Percentiles rank a stretch among this genome's conserved stretches.
phyloP scores from a whole-genome alignment of 2,888 invertebrate species.

The Slavum lentiscoides region DNA sequence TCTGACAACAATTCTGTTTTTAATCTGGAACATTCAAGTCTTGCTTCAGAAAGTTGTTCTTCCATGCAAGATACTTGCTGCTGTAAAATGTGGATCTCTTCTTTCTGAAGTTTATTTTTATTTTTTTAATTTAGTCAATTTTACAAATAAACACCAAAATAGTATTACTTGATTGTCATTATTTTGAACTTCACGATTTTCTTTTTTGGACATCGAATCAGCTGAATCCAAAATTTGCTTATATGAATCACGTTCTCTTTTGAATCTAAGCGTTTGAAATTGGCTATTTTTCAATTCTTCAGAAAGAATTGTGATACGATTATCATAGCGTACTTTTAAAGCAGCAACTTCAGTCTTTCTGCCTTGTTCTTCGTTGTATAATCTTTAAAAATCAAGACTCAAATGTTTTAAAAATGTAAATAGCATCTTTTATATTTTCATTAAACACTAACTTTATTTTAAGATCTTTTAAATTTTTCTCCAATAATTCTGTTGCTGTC shows the following conservation, averaged over 20 bases:
- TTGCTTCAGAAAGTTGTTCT: slow-evolving; percentile 83
- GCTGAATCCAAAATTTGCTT: slow-evolving; percentile 78
- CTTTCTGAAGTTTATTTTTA: slow-evolving; percentile 60
- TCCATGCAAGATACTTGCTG: slow-evolving; percentile 84
- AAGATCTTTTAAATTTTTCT: slow-evolving; percentile 74
- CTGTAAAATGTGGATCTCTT: slow-evolving; percentile 74
- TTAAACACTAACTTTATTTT: slow-evolving; percentile 64
- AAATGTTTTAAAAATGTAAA: slow-evolving; percentile 8
- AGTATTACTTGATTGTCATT: slow-evolving; percentile 32
- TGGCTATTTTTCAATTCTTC: slow-evolving; percentile 83
- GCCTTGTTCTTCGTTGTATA: slow-evolving; percentile 57
- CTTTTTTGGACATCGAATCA: slow-evolving; percentile 14
- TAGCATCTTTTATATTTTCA: not conserved
- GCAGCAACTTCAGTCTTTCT: slow-evolving; percentile 70
- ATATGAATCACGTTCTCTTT: slow-evolving; percentile 84
- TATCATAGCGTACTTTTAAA: slow-evolving; percentile 81
- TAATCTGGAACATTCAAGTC: slow-evolving; percentile 78
- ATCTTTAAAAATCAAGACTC: slow-evolving; percentile 53
- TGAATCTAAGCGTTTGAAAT: slow-evolving; percentile 74
- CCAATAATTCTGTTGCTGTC: slow-evolving; percentile 74
- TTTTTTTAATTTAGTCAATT: not conserved
- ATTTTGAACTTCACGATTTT: not conserved
- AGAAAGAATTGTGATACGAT: slow-evolving; percentile 77
- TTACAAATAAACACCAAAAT: not conserved
- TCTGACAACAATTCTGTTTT: slow-evolving; percentile 90